Evolutionary conservation across 2,113 vertebrate genomes (phyloP).

Genomic region (Rafetus swinhoei): DNA sequence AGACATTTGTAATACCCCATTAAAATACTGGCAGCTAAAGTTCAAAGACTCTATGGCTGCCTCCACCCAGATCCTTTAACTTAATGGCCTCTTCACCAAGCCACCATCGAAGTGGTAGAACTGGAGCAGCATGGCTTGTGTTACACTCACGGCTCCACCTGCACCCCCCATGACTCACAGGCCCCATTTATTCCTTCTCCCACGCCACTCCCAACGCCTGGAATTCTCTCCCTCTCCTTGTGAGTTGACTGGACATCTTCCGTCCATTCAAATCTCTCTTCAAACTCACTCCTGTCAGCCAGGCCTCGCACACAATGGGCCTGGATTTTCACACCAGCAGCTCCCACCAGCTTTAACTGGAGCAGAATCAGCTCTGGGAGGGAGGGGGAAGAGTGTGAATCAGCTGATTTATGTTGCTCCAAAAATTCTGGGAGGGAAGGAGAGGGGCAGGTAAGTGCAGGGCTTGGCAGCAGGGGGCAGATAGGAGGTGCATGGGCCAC

Average conservation of each 20-base stretch:
- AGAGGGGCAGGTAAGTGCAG: no score
- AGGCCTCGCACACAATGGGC: not conserved
- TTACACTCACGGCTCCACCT: not conserved
- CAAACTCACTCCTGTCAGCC: not conserved
- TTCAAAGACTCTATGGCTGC: not conserved
- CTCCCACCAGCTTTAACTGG: not conserved
- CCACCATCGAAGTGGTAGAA: not conserved
- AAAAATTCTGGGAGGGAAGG: no score
- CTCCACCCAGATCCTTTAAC: not conserved
- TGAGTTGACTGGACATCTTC: not conserved
- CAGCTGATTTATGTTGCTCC: no score
- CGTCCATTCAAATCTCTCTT: not conserved
- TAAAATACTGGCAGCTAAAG: not conserved
- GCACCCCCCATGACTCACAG: not conserved
- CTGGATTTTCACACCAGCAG: not conserved
- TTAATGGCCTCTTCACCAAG: not conserved
- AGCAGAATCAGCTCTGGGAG: no score
- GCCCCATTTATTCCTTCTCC: not conserved
- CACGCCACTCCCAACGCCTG: not conserved
- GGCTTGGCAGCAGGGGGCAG: no score
- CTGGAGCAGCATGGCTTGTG: not conserved
- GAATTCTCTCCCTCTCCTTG: not conserved
- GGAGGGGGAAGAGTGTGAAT: no score
- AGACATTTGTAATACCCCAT: not conserved
- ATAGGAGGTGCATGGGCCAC: no score